Conservation (phyloP, 2,797 vertebrate genomes). For the Clarias platycephalus region DNA sequence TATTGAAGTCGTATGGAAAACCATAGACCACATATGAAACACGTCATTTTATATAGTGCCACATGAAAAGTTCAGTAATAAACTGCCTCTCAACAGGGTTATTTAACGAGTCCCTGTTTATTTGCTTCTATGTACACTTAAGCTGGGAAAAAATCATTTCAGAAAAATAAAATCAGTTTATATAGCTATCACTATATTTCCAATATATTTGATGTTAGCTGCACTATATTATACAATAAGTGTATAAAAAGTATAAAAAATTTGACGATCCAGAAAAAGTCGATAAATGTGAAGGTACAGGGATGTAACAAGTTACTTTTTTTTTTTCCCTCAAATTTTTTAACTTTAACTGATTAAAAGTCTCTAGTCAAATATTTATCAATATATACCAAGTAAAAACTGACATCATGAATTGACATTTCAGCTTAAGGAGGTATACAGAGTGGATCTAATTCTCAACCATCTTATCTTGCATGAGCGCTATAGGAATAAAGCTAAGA, state of each 20-base stretch:
- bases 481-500: neutral
- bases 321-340: neutral
- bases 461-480: neutral
- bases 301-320: neutral
- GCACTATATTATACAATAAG: neutral
- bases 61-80: neutral
- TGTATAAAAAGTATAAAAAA: neutral
- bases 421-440: neutral
- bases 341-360: neutral
- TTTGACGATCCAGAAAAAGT: neutral
- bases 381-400: neutral
- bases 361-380: neutral
- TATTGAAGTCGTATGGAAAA: neutral
- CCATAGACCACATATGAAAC: slow-evolving; percentile 24
- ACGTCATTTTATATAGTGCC: neutral
- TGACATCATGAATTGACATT: neutral
- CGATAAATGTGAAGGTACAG: neutral
- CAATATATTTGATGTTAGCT: neutral
- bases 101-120: neutral
- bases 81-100: neutral
- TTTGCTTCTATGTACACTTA: neutral
- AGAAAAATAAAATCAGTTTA: no score
- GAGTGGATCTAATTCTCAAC: neutral
- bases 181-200: no score
- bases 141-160: neutral